A percentile compares a stretch with the other conserved stretches of the same genome.
phyloP scores from a whole-genome alignment of 2,113 vertebrate species.

The Aptenodytes patagonicus region DNA sequence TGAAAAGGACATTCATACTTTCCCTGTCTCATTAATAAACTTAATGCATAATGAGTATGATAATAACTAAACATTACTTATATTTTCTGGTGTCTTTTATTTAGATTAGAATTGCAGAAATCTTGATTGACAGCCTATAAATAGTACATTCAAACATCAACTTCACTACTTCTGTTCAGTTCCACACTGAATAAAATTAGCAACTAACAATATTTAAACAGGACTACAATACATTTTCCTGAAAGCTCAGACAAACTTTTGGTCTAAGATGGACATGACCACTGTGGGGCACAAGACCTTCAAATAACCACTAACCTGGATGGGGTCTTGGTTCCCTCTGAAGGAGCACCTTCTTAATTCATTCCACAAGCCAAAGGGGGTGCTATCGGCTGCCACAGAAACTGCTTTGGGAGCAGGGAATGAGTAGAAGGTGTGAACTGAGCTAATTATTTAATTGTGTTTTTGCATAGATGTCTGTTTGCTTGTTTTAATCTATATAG shows the following conservation, averaged over 20 bases:
- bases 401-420: background rate
- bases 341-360: background rate
- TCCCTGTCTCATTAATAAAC: background rate
- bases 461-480: background rate
- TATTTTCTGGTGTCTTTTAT: background rate
- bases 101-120: background rate
- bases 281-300: background rate
- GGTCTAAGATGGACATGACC: background rate
- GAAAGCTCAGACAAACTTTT: background rate
- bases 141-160: background rate
- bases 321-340: background rate
- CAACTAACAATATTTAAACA: background rate
- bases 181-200: background rate
- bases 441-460: background rate
- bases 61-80: background rate
- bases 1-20: background rate
- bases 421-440: background rate
- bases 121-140: background rate
- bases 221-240: background rate
- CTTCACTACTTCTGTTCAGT: background rate
- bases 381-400: background rate
- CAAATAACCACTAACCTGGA: background rate
- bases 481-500: background rate
- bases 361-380: background rate
- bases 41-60: background rate